Evolutionary conservation across 2,888 invertebrate species (phyloP).

Genomic region (Caenorhabditis panamensis): DNA sequence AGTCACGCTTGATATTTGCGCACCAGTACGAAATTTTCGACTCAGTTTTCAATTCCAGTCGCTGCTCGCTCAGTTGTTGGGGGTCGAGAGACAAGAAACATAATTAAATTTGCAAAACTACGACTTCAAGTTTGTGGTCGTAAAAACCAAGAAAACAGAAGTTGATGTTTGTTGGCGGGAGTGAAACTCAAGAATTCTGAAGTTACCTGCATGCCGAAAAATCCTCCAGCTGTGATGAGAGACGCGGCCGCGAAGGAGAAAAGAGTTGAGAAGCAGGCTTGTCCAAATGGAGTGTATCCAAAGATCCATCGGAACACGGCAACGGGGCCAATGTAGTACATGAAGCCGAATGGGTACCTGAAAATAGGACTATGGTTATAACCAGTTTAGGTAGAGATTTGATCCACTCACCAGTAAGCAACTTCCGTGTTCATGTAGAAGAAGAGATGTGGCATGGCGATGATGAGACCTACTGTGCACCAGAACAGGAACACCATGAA

Average conservation of each 20-base stretch:
- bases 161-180: constrained; percentile 11
- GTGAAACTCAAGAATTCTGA: background rate
- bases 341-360: constrained; percentile 76
- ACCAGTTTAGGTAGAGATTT: background rate
- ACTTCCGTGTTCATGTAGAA: constrained; percentile 70
- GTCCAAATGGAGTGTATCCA: constrained; percentile 37
- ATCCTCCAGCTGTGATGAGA: constrained; percentile 71
- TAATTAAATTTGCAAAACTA: background rate
- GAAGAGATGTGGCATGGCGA: constrained; percentile 69
- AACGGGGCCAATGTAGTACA: constrained; percentile 76
- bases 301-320: constrained; percentile 74
- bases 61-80: background rate
- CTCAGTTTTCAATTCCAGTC: constrained; percentile 4
- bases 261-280: constrained; percentile 65
- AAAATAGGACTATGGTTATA: background rate
- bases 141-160: background rate
- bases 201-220: constrained; percentile 75
- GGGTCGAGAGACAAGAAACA: background rate
- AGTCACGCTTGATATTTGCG: constrained; percentile 49
- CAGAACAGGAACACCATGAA: constrained; percentile 82
- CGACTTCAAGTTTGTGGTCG: too few species aligned
- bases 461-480: constrained; percentile 73
- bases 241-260: constrained; percentile 72
- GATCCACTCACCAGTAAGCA: constrained; percentile 63
- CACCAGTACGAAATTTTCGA: constrained; percentile 15